Evolutionary conservation across 2,113 vertebrate genomes (phyloP), one percentile per base, ranked within the genome.

Genomic region (Gymnobelideus leadbeateri): DNA sequence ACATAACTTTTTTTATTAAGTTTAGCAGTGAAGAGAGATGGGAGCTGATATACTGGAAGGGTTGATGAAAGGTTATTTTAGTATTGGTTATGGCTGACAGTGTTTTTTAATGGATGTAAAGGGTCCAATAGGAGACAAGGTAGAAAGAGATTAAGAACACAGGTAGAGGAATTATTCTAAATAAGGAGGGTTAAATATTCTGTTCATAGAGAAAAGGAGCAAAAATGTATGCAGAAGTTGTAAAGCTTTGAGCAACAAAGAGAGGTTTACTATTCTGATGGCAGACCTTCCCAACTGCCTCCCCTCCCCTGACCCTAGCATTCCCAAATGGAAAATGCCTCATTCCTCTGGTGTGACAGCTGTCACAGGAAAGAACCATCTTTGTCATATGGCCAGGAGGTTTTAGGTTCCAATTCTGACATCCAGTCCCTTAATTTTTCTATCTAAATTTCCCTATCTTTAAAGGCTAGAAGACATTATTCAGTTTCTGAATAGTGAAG

Each of bases 321-420:
- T 91, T 94, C 92, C 91, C 51, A 89, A 90, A 92, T 50, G n/a
- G 89, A 91, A 23, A 90, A 92, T 95, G 46, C 92, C 47, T 84
- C 24, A 89, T 77, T 77, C 91, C 57, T 94, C 61, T 55, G 53
- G 49, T 23, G 84, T 77, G 68, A 77, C 68, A 77, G 46, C 5
- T 95, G 91, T 94, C 94, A 95, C 89, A 93, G 46, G 37, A 95
- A 89, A 91, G 50, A 46, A 51, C n/a, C 89, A 53, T 94, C 93
- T 93, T 84, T 93, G 43, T 53, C 61, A 96, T 61, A 91, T 93
- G 26, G 23, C 31, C 84, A 92, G 84, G 1, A 52, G 91, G 84
- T 24, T 12, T 52, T 68, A 21, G 9, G 2, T 47, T 43, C 55
- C 26, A 50, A 92, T 21, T 89, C 92, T 28, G 51, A 37, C 6